A percentile compares a stretch with the other conserved stretches of the same genome.
Evolutionary conservation across 2,113 vertebrate genomes (phyloP).

Genomic region (Lutjanus erythropterus): DNA sequence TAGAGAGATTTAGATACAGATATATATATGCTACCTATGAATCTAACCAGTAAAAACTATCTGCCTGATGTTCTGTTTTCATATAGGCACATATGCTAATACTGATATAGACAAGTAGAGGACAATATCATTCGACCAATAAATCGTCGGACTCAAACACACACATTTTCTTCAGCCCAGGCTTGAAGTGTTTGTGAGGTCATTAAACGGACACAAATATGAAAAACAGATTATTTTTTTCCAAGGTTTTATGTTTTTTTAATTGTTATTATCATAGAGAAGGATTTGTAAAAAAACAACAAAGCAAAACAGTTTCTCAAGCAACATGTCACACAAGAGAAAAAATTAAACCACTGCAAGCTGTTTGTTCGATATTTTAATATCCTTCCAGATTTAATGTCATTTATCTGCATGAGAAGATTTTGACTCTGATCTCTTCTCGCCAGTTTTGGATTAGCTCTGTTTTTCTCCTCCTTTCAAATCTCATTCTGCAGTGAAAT

Average conservation of each 20-base stretch:
- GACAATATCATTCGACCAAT: too few relatives aligned
- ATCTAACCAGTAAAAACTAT: too few relatives aligned
- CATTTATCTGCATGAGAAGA: slow-evolving; percentile 27
- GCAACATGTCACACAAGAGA: background rate
- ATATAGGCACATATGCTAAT: too few relatives aligned
- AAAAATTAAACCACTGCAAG: background rate
- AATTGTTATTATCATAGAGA: background rate
- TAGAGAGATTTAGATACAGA: too few relatives aligned
- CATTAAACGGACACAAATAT: background rate
- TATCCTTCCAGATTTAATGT: slow-evolving; percentile 62
- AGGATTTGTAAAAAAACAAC: background rate
- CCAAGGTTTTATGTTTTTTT: background rate
- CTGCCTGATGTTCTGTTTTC: too few relatives aligned
- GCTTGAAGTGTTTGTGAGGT: background rate
- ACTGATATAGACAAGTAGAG: too few relatives aligned
- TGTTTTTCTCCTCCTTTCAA: slow-evolving; percentile 43
- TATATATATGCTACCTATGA: too few relatives aligned
- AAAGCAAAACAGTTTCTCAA: background rate
- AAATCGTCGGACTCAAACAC: too few relatives aligned
- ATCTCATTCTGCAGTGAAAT: slow-evolving; percentile 50
- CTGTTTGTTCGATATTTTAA: slow-evolving; percentile 37
- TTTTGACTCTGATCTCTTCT: slow-evolving; percentile 9
- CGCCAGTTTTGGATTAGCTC: slow-evolving; percentile 58
- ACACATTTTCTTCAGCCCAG: background rate
- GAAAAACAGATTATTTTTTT: background rate